Evolutionary conservation across 2,888 invertebrate genomes (phyloP).

Genomic region (Macrosoma leucophasiata): DNA sequence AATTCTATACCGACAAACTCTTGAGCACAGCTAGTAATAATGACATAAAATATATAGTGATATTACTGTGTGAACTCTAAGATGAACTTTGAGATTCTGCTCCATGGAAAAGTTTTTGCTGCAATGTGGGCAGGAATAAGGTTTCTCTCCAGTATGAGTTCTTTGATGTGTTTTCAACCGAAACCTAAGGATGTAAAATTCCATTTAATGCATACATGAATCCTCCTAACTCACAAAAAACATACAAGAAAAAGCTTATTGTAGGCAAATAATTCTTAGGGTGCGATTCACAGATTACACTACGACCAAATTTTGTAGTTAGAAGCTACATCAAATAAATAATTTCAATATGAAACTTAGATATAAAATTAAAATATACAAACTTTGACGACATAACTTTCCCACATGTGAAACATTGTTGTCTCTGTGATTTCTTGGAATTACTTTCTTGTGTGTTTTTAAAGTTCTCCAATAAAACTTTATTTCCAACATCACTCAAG

Average conservation of each 20-base stretch:
- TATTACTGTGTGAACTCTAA: constrained; percentile 60
- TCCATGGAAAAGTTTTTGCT: constrained; percentile 55
- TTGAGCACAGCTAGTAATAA: too few species aligned
- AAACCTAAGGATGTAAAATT: constrained; percentile 40
- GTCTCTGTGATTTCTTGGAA: constrained; percentile 12
- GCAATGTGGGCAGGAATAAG: constrained; percentile 56
- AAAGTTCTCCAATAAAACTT: constrained; percentile 8
- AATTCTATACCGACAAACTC: too few species aligned
- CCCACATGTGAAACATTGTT: constrained; percentile 68
- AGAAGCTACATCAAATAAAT: too few species aligned
- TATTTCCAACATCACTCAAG: constrained; percentile 5
- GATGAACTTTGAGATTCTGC: constrained; percentile 62
- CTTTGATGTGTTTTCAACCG: constrained; percentile 61
- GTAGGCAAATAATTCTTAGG: too few species aligned
- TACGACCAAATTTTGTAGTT: too few species aligned
- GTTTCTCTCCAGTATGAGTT: constrained; percentile 55
- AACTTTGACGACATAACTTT: constrained; percentile 71
- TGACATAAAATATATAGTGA: background rate
- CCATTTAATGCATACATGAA: too few species aligned
- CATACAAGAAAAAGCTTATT: too few species aligned
- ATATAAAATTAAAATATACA: too few species aligned
- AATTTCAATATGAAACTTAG: too few species aligned
- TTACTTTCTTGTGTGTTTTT: constrained; percentile 8
- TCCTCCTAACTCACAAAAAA: too few species aligned
- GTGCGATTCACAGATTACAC: too few species aligned